A percentile compares a stretch with the other conserved stretches of the same genome.
These are phyloP conservation scores for Carcina quercana DNA, from an alignment of 2,888 invertebrate genomes.

Conservation along the genomic window DNA sequence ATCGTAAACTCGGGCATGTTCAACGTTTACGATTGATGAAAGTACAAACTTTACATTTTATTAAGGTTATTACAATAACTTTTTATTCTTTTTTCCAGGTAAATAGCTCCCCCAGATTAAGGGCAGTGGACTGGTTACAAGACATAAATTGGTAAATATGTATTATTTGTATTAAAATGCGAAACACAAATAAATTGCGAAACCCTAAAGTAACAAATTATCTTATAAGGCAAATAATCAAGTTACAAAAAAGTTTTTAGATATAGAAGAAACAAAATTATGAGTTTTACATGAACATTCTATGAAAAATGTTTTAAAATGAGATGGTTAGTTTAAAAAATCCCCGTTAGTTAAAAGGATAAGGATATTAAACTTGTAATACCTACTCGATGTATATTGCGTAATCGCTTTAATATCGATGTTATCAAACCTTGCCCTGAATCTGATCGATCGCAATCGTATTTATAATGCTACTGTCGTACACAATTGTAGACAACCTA, in stretches of 20 bases:
- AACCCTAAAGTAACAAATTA: no score
- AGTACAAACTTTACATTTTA: slow-evolving; percentile 23
- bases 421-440: slow-evolving; percentile 18
- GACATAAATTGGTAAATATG: not conserved
- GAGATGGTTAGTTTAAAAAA: no score
- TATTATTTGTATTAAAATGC: not conserved
- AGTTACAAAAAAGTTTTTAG: no score
- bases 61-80: slow-evolving; percentile 23
- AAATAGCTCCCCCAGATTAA: slow-evolving; percentile 11
- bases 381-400: no score
- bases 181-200: not conserved
- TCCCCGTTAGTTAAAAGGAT: no score
- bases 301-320: no score
- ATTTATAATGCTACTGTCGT: slow-evolving; percentile 20
- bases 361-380: no score
- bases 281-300: no score
- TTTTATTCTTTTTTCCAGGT: slow-evolving; percentile 28
- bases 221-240: no score
- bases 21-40: slow-evolving; percentile 25
- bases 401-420: no score
- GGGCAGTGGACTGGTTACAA: no score
- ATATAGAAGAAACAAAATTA: no score
- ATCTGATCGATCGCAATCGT: slow-evolving; percentile 33
- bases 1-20: slow-evolving; percentile 22
- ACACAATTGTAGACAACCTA: slow-evolving; percentile 24